These are phyloP conservation scores for Villa cingulata DNA, from an alignment of 2,888 invertebrate species.

Conservation along the genomic window DNA sequence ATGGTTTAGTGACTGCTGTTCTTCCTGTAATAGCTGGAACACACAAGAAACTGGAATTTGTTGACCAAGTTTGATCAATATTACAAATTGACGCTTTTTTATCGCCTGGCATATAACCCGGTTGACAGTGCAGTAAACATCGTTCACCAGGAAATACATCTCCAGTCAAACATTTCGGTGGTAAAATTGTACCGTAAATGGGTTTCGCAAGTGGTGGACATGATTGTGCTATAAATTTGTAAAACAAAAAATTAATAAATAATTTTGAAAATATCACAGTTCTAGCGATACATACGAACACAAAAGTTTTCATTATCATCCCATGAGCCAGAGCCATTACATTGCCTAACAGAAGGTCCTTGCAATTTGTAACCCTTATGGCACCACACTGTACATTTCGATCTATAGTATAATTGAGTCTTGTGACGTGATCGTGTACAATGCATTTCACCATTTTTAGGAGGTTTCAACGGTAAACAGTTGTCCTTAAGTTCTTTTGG, in stretches of 20 bases:
- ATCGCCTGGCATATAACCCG: slow-evolving; percentile 35
- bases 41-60: slow-evolving; percentile 28
- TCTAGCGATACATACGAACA: slow-evolving; percentile 41
- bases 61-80: slow-evolving; percentile 28
- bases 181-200: slow-evolving; percentile 39
- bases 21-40: slow-evolving; percentile 9
- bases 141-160: slow-evolving; percentile 36
- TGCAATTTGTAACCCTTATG: slow-evolving; percentile 39
- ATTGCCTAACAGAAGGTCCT: slow-evolving; percentile 40
- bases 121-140: slow-evolving; percentile 38
- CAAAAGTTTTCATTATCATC: slow-evolving; percentile 39
- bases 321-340: slow-evolving; percentile 39
- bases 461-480: slow-evolving; percentile 26
- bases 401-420: slow-evolving; percentile 29
- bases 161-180: slow-evolving; percentile 39
- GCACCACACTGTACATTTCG: slow-evolving; percentile 31
- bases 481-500: slow-evolving; percentile 24
- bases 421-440: slow-evolving; percentile 33
- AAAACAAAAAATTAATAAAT: neutral
- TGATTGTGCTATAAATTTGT: slow-evolving; percentile 27
- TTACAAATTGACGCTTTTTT: slow-evolving; percentile 28
- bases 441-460: slow-evolving; percentile 28
- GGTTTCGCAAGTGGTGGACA: slow-evolving; percentile 39
- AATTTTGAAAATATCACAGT: too few relatives aligned
- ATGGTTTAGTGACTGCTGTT: slow-evolving; percentile 37